Evolutionary conservation across 2,888 invertebrate genomes (phyloP).

Genomic region (Neuroscelio doddi): DNA sequence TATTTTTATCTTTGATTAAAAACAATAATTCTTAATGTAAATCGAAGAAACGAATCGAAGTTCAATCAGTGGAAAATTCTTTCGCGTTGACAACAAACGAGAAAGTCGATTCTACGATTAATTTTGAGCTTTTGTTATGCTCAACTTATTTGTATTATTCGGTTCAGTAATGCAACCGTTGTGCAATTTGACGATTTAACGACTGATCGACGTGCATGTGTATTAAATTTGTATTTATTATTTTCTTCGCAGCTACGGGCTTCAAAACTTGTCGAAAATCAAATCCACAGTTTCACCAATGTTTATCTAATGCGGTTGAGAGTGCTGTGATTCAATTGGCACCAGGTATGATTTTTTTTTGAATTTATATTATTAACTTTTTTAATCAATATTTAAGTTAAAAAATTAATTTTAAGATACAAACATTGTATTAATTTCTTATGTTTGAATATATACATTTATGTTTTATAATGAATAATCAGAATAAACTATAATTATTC

Average conservation of each 20-base stretch:
- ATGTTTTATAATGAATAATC: too few relatives aligned
- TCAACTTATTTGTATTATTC: slow-evolving; percentile 28
- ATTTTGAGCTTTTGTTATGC: slow-evolving; percentile 33
- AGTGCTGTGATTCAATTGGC: slow-evolving; percentile 75
- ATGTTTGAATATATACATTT: too few relatives aligned
- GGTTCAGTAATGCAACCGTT: slow-evolving; percentile 41
- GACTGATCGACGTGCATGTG: slow-evolving; percentile 18
- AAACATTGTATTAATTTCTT: too few relatives aligned
- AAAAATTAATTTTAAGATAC: background rate
- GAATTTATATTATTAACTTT: too few relatives aligned
- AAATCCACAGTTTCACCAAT: slow-evolving; percentile 75
- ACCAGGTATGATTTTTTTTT: too few relatives aligned
- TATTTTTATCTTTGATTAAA: too few relatives aligned
- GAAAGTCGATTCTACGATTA: slow-evolving; percentile 50
- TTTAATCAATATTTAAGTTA: background rate
- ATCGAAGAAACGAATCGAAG: too few relatives aligned
- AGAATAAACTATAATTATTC: background rate
- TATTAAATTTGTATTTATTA: slow-evolving; percentile 48
- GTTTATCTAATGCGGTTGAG: slow-evolving; percentile 75
- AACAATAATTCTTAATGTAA: too few relatives aligned
- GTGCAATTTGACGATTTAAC: slow-evolving; percentile 35
- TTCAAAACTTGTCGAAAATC: slow-evolving; percentile 76
- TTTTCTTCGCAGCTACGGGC: slow-evolving; percentile 73
- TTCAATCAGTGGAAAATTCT: slow-evolving; percentile 14
- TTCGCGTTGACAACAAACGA: slow-evolving; percentile 40